These are phyloP conservation scores for Heteromyza rotundicornis DNA, from an alignment of 2,888 invertebrate genomes.

Conservation along the genomic window DNA sequence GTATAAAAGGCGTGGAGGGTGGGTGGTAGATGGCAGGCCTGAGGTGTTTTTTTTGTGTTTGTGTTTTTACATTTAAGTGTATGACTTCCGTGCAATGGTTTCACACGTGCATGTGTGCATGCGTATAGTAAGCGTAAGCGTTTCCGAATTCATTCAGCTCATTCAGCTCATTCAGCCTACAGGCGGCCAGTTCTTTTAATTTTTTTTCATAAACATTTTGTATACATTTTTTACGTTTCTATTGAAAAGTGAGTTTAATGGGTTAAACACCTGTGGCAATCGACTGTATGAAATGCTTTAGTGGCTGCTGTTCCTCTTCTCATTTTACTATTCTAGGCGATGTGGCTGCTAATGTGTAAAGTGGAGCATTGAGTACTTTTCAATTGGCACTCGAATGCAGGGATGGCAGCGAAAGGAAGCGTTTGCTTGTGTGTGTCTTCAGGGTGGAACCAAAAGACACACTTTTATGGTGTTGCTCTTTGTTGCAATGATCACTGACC, in stretches of 20 bases:
- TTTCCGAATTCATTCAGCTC: background rate
- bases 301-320: background rate
- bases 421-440: background rate
- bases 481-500: conserved; percentile 6
- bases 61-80: background rate
- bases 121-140: background rate
- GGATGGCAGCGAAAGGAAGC: background rate
- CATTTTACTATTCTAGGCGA: background rate
- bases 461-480: background rate
- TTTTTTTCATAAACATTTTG: no score
- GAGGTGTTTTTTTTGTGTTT: background rate
- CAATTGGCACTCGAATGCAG: background rate
- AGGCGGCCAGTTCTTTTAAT: no score
- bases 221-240: no score
- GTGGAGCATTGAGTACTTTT: background rate
- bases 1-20: background rate
- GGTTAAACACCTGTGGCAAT: conserved; percentile 13
- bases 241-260: background rate
- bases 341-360: background rate
- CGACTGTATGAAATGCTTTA: background rate
- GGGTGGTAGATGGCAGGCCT: background rate
- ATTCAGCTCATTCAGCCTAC: no score
- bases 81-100: no score
- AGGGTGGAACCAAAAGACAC: background rate
- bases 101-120: background rate